phyloP scores from a whole-genome alignment of 2,113 vertebrate genomes.

The Elephas maximus region DNA sequence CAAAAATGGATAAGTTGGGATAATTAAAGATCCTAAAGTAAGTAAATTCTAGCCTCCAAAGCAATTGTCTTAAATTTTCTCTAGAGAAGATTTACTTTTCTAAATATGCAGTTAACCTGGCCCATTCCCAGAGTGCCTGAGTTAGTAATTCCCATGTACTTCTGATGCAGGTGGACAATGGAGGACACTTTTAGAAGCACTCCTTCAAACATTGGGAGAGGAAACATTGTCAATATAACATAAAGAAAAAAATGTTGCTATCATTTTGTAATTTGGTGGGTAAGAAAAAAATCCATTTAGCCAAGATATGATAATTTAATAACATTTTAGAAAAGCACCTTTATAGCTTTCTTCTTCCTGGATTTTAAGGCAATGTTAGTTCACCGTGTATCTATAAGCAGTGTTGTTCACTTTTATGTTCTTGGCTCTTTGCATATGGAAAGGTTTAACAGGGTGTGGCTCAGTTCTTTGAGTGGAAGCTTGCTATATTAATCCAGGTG shows the following conservation, averaged over 20 bases:
- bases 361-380: background rate
- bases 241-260: background rate
- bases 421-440: conserved; percentile 74
- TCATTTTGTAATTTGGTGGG: conserved; percentile 61
- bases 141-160: background rate
- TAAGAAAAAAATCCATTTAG: background rate
- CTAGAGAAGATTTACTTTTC: background rate
- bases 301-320: conserved; percentile 41
- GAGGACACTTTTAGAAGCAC: background rate
- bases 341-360: conserved; percentile 26
- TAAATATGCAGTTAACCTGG: background rate
- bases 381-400: background rate
- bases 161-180: background rate
- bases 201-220: background rate
- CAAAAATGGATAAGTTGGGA: conserved; percentile 1
- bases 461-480: conserved; percentile 71
- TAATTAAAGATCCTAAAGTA: background rate
- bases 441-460: conserved; percentile 75
- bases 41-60: background rate
- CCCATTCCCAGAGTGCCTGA: background rate
- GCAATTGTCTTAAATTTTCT: background rate
- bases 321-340: conserved; percentile 71
- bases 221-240: conserved; percentile 18
- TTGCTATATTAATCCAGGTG: conserved; percentile 83
- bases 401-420: background rate